A percentile compares a stretch with the other conserved stretches of the same genome.
Conservation (phyloP, 2,113 vertebrate species). For the Diphyllodes magnificus region DNA sequence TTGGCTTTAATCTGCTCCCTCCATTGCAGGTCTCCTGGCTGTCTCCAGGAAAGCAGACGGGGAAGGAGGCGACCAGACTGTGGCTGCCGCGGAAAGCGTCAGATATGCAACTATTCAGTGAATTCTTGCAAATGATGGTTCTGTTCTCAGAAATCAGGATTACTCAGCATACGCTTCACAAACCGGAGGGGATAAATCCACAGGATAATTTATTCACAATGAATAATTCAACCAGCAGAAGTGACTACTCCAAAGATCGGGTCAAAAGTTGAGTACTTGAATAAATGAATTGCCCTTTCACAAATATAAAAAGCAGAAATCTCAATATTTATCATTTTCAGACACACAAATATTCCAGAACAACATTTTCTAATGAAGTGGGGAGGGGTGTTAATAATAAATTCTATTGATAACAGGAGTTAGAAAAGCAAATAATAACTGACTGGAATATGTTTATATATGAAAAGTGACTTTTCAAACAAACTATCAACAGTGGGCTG, state of each 20-base stretch:
- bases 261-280: constrained; percentile 67
- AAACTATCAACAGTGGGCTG: constrained; percentile 53
- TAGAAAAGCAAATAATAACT: constrained; percentile 61
- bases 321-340: constrained; percentile 66
- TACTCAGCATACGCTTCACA: background rate
- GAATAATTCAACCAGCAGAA: constrained; percentile 57
- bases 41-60: background rate
- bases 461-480: constrained; percentile 57
- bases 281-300: constrained; percentile 68
- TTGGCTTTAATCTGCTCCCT: background rate
- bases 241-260: constrained; percentile 55
- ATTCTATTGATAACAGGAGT: constrained; percentile 64
- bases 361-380: constrained; percentile 61
- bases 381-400: constrained; percentile 54
- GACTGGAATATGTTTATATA: constrained; percentile 58
- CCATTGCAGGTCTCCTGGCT: background rate
- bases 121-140: background rate
- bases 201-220: constrained; percentile 46
- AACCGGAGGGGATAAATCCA: constrained; percentile 23
- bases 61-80: background rate
- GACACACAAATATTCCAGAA: constrained; percentile 51
- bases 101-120: background rate
- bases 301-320: constrained; percentile 51
- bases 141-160: constrained; percentile 60
- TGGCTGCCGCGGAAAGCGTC: accelerated